Conservation (phyloP, 2,888 invertebrate genomes). For the Netelia inedita region DNA sequence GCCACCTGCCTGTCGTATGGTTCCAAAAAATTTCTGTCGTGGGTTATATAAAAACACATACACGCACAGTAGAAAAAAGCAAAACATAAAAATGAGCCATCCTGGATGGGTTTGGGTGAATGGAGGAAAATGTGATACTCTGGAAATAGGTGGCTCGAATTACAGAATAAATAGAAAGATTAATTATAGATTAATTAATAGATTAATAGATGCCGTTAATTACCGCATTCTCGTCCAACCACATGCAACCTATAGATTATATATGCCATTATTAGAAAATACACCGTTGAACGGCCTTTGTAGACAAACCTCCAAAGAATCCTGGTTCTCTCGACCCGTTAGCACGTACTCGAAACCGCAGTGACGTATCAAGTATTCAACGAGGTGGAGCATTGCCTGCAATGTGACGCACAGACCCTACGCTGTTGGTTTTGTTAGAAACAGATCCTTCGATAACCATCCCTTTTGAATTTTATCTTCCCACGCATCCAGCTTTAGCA, state of each 20-base stretch:
- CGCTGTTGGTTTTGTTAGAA: conserved; percentile 68
- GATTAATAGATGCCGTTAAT: too few species aligned
- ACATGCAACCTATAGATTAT: too few species aligned
- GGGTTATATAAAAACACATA: conserved; percentile 4
- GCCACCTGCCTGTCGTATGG: conserved; percentile 28
- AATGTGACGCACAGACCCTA: conserved; percentile 68
- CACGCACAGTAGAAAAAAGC: not conserved
- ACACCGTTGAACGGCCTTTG: not conserved
- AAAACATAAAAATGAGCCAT: not conserved
- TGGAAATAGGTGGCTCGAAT: too few species aligned
- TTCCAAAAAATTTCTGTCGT: conserved; percentile 36
- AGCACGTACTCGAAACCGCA: conserved; percentile 62
- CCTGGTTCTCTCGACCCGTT: conserved; percentile 70
- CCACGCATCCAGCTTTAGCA: conserved; percentile 66
- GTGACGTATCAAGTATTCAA: conserved; percentile 55
- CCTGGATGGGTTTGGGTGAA: not conserved
- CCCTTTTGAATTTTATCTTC: conserved; percentile 57
- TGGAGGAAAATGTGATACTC: too few species aligned
- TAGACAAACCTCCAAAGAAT: conserved; percentile 66
- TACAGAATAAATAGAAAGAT: too few species aligned
- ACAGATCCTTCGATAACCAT: conserved; percentile 55
- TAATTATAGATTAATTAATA: too few species aligned
- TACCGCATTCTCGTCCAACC: too few species aligned
- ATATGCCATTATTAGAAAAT: not conserved
- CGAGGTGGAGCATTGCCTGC: conserved; percentile 65